Conservation (phyloP, 2,797 vertebrate genomes). For the Chelon labrosus region DNA sequence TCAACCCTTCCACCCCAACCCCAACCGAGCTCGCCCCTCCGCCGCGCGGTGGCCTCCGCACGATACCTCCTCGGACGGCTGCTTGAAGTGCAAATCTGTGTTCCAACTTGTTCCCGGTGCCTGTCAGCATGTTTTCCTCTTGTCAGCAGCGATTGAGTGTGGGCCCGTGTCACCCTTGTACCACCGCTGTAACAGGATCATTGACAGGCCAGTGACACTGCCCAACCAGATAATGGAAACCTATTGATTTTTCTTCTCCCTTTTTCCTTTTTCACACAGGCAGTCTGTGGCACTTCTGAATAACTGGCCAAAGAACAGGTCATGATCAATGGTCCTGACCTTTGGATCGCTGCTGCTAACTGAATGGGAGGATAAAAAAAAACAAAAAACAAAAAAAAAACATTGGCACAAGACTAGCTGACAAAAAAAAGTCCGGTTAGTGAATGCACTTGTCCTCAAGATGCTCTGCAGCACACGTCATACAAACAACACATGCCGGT, state of each 20-base stretch:
- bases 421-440: conserved; percentile 50
- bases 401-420: too few relatives aligned
- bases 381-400: conserved; percentile 12
- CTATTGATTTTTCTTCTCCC: conserved; percentile 93
- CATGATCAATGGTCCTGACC: conserved; percentile 78
- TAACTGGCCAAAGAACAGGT: conserved; percentile 84
- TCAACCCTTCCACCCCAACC: conserved; percentile 50
- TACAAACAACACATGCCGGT: not conserved
- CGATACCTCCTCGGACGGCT: conserved; percentile 83
- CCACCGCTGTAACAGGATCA: conserved; percentile 92
- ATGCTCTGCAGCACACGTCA: conserved; percentile 2
- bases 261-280: conserved; percentile 58
- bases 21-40: conserved; percentile 71
- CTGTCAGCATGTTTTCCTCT: conserved; percentile 95
- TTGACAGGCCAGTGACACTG: conserved; percentile 98
- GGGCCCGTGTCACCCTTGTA: conserved; percentile 81
- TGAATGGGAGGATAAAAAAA: conserved; percentile 5
- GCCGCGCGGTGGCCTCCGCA: conserved; percentile 84
- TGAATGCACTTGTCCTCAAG: conserved; percentile 26
- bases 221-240: conserved; percentile 98
- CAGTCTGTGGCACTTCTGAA: conserved; percentile 87
- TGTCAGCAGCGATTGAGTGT: conserved; percentile 97
- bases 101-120: conserved; percentile 93
- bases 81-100: conserved; percentile 95
- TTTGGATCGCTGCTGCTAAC: conserved; percentile 67